These are phyloP conservation scores for Pteropus rufus DNA, from an alignment of 2,797 vertebrate genomes.

Conservation along the genomic window DNA sequence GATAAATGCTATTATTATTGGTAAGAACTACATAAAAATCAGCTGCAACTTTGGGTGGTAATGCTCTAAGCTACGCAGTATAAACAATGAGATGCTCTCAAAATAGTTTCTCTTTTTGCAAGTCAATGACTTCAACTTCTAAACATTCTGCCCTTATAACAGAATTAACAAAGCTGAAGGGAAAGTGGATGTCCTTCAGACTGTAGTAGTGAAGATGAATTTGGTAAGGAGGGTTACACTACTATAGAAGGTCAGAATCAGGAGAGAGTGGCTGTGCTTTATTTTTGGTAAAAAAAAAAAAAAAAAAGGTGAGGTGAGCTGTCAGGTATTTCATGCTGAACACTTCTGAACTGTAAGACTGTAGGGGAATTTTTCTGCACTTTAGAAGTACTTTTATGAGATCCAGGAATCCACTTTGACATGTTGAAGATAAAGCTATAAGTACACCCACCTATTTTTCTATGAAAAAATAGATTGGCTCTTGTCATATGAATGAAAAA, in stretches of 20 bases:
- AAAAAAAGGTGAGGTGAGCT: not conserved
- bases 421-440: not conserved
- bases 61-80: not conserved
- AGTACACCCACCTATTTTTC: not conserved
- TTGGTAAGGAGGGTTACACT: not conserved
- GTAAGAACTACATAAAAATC: not conserved
- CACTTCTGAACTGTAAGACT: not conserved
- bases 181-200: not conserved
- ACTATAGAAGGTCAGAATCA: not conserved
- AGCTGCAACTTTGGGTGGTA: not conserved
- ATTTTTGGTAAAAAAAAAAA: not conserved
- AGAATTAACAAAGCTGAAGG: not conserved
- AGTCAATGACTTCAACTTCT: conserved; percentile 37
- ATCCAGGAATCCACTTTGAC: not conserved
- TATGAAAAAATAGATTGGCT: not conserved
- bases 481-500: conserved; percentile 10
- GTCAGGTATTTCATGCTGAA: not conserved
- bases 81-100: not conserved
- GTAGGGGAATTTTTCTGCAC: not conserved
- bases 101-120: conserved; percentile 7
- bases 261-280: not conserved
- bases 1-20: not conserved
- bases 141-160: conserved; percentile 27
- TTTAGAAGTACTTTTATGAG: not conserved
- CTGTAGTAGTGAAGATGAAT: not conserved